These are phyloP conservation scores for Stegodyphus mimosarum DNA, from an alignment of 1,140 invertebrate genomes.

Conservation along the genomic window DNA sequence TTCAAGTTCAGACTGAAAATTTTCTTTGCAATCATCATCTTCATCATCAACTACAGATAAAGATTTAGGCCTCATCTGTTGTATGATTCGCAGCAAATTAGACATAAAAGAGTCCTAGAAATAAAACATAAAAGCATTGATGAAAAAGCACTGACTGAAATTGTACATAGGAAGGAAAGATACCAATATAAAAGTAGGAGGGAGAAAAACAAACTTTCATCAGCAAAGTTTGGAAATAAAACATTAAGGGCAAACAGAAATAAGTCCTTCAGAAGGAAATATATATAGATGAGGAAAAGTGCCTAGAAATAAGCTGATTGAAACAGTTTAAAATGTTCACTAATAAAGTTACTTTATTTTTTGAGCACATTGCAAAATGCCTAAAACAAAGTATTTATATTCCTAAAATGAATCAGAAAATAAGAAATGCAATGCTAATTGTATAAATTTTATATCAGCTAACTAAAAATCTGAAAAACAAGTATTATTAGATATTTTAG, in stretches of 20 bases:
- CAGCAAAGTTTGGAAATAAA: not conserved
- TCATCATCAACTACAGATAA: conserved; percentile 90
- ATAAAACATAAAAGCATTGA: not conserved
- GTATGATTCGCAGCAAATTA: conserved; percentile 91
- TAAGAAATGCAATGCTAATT: no score
- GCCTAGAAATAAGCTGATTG: no score
- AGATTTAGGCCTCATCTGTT: conserved; percentile 89
- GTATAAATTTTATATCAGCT: no score
- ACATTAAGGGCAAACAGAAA: not conserved
- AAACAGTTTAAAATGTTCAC: no score
- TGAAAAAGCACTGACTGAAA: not conserved
- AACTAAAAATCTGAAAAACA: no score
- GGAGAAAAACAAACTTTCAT: not conserved
- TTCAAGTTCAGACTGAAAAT: not conserved
- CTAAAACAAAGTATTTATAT: no score
- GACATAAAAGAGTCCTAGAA: conserved; percentile 88
- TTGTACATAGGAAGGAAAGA: not conserved
- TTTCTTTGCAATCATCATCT: conserved; percentile 61
- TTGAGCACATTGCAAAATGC: no score
- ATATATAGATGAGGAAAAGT: not conserved
- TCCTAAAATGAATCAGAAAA: no score
- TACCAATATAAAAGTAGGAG: not conserved
- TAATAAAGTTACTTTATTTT: no score
- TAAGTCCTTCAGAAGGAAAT: not conserved
- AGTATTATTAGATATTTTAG: no score